Percentiles rank a stretch among this genome's conserved stretches.
phyloP scores from a whole-genome alignment of 2,888 invertebrate genomes.

The Philereme vetulata region DNA sequence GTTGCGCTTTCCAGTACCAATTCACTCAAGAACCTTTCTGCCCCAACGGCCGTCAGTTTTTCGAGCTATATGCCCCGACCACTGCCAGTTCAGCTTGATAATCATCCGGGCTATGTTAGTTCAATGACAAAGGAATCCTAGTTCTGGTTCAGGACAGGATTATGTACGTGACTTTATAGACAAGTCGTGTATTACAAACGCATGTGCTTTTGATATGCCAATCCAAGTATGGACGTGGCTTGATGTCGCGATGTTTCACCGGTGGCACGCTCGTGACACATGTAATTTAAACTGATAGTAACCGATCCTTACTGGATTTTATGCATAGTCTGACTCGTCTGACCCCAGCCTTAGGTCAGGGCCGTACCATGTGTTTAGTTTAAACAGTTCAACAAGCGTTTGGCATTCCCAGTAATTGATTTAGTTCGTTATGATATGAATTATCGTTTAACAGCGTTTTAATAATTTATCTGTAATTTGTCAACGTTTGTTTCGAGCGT shows the following conservation, averaged over 20 bases:
- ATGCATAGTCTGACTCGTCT: constrained; percentile 23
- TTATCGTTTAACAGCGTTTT: neutral
- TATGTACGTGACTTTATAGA: no score
- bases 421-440: constrained; percentile 14
- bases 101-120: no score
- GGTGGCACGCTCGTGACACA: constrained; percentile 1
- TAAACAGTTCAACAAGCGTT: constrained; percentile 23
- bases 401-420: constrained; percentile 25
- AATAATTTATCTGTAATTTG: no score
- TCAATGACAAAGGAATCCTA: no score
- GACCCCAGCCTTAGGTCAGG: constrained; percentile 31
- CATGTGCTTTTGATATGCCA: neutral
- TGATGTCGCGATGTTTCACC: neutral
- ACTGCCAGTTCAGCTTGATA: no score
- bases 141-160: no score
- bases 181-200: no score
- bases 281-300: constrained; percentile 21
- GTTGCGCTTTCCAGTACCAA: no score
- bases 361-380: constrained; percentile 26
- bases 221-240: constrained; percentile 4
- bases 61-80: no score
- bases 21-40: no score
- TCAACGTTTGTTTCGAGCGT: no score
- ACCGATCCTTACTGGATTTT: constrained; percentile 34
- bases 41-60: no score